Conservation (phyloP, 2,888 invertebrate species). For the Phyllotreta striolata region DNA sequence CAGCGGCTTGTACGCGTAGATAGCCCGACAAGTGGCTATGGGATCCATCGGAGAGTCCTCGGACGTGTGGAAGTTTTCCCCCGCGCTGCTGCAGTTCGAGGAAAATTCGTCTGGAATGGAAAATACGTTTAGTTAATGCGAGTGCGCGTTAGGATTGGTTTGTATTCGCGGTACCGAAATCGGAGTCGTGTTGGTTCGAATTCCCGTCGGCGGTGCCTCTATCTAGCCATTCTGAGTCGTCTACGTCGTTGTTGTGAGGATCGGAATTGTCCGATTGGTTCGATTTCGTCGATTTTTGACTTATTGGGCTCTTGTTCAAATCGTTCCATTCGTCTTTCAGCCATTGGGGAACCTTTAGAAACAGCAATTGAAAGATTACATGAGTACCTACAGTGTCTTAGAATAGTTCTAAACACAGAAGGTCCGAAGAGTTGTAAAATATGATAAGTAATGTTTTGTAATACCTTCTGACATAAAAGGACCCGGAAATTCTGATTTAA, state of each 20-base stretch:
- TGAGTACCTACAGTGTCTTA: neutral
- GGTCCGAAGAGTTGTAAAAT: too few species aligned
- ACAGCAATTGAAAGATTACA: neutral
- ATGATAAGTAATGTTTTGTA: too few species aligned
- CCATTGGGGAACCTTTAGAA: conserved; percentile 73
- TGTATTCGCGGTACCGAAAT: conserved; percentile 69
- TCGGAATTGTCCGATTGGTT: conserved; percentile 62
- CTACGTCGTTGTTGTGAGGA: conserved; percentile 63
- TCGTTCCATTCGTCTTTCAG: conserved; percentile 71
- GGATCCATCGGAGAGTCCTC: conserved; percentile 62
- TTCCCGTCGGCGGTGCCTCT: conserved; percentile 84
- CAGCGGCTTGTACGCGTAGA: conserved; percentile 88
- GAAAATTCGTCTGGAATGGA: conserved; percentile 80
- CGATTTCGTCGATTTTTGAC: conserved; percentile 57
- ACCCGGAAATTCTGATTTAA: too few species aligned
- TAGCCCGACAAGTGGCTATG: conserved; percentile 81
- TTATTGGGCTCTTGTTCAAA: conserved; percentile 56
- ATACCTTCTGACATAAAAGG: too few species aligned
- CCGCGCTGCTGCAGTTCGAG: conserved; percentile 72
- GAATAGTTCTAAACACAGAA: too few species aligned
- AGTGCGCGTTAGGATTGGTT: neutral
- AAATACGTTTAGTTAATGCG: conserved; percentile 39
- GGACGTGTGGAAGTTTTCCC: conserved; percentile 56
- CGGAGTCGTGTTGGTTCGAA: conserved; percentile 86
- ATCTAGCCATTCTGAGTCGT: conserved; percentile 74